phyloP scores from a whole-genome alignment of 2,888 invertebrate species.

The Plebejus melissa region DNA sequence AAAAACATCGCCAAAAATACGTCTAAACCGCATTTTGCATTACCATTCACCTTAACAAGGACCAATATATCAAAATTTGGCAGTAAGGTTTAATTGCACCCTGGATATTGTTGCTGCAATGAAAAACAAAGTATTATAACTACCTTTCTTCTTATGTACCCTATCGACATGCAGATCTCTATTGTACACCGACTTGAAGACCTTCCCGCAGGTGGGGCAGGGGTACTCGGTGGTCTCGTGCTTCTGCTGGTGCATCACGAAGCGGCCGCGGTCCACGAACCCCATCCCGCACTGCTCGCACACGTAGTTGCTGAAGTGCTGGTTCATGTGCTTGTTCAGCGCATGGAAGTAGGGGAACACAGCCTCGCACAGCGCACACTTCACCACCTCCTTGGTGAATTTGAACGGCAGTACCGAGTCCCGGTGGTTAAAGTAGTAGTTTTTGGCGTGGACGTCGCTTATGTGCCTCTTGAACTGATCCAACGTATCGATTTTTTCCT shows the following conservation, averaged over 20 bases:
- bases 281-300: slow-evolving; percentile 68
- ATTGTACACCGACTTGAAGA: slow-evolving; percentile 58
- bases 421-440: slow-evolving; percentile 56
- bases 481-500: slow-evolving; percentile 47
- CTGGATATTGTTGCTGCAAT: too few relatives aligned
- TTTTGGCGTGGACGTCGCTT: slow-evolving; percentile 51
- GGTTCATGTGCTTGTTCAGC: slow-evolving; percentile 68
- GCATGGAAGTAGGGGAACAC: slow-evolving; percentile 65
- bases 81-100: too few relatives aligned
- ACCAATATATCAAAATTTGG: too few relatives aligned
- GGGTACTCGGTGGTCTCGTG: slow-evolving; percentile 61
- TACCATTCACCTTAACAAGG: too few relatives aligned
- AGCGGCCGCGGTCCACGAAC: slow-evolving; percentile 53
- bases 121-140: background rate
- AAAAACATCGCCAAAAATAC: too few relatives aligned
- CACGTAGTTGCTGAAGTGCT: slow-evolving; percentile 65
- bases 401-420: slow-evolving; percentile 60
- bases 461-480: slow-evolving; percentile 60
- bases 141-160: slow-evolving; percentile 54
- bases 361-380: slow-evolving; percentile 56
- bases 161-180: slow-evolving; percentile 53
- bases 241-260: slow-evolving; percentile 63
- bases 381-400: slow-evolving; percentile 50
- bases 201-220: slow-evolving; percentile 63
- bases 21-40: too few relatives aligned